Conservation (phyloP, 2,797 vertebrate species). For the Tympanoctomys barrerae region DNA sequence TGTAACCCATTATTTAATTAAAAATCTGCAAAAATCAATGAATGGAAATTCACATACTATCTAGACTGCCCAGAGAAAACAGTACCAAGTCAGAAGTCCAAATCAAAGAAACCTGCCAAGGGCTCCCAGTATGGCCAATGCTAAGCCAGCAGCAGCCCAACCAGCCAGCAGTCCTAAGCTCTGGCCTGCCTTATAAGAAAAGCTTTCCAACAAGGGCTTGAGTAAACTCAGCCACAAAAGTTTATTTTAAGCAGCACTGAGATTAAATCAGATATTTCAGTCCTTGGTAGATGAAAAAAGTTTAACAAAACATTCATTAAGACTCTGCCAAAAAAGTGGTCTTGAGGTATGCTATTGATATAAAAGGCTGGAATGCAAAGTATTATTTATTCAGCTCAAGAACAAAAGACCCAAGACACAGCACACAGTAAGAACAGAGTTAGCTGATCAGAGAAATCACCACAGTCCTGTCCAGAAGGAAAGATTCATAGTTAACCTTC, state of each 20-base stretch:
- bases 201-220: slow-evolving; percentile 71
- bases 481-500: slow-evolving; percentile 37
- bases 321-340: slow-evolving; percentile 67
- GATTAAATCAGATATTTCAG: slow-evolving; percentile 63
- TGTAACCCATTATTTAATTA: background rate
- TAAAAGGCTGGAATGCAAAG: slow-evolving; percentile 75
- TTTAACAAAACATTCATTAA: slow-evolving; percentile 80
- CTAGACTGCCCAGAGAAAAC: background rate
- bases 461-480: slow-evolving; percentile 62
- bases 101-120: background rate
- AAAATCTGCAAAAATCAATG: background rate
- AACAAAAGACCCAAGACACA: slow-evolving; percentile 74
- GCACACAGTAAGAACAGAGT: slow-evolving; percentile 65
- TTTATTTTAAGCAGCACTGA: slow-evolving; percentile 72
- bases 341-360: slow-evolving; percentile 68
- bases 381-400: slow-evolving; percentile 79
- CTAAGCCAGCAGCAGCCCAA: background rate
- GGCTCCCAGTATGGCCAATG: background rate
- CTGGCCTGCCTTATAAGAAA: slow-evolving; percentile 49
- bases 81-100: background rate
- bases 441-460: slow-evolving; percentile 49
- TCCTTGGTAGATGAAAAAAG: slow-evolving; percentile 70
- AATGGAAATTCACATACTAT: background rate
- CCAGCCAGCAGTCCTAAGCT: background rate
- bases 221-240: slow-evolving; percentile 53